Percentiles rank a stretch among this genome's conserved stretches.
phyloP scores from a whole-genome alignment of 2,888 invertebrate genomes.

The Trissolcus japonicus region DNA sequence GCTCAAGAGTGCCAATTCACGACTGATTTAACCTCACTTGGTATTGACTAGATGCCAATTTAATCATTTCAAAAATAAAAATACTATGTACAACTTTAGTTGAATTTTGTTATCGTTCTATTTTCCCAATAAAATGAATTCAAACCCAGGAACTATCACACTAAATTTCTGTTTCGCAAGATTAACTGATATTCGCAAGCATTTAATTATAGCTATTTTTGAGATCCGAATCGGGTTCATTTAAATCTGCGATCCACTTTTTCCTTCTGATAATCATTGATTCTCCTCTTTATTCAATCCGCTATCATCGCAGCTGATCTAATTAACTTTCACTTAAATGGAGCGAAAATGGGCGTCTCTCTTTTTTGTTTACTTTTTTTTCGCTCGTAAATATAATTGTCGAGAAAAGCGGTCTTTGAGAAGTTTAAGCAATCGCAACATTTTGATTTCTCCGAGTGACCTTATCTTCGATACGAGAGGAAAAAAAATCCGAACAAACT shows the following conservation, averaged over 20 bases:
- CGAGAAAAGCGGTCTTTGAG: conserved; percentile 18
- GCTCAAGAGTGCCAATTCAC: background rate
- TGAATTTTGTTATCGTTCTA: background rate
- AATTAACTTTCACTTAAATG: conserved; percentile 32
- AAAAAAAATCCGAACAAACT: conserved; percentile 8
- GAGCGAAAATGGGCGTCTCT: conserved; percentile 4
- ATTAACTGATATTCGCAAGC: conserved; percentile 37
- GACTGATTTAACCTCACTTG: too few species aligned
- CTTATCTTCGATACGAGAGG: conserved; percentile 3
- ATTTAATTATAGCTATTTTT: conserved; percentile 42
- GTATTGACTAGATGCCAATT: too few species aligned
- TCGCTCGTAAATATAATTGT: conserved; percentile 20
- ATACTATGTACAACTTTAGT: background rate
- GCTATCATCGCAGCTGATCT: conserved; percentile 20
- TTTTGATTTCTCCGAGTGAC: too few species aligned
- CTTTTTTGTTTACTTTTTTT: conserved; percentile 26
- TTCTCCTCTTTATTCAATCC: conserved; percentile 7
- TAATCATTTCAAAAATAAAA: background rate
- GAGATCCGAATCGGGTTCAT: conserved; percentile 18
- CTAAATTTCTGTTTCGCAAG: conserved; percentile 39
- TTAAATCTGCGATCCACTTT: conserved; percentile 38
- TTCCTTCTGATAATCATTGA: conserved; percentile 27
- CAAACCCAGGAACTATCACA: conserved; percentile 15
- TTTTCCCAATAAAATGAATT: conserved; percentile 8
- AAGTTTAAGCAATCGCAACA: conserved; percentile 10